These are phyloP conservation scores for Phataginus tricuspis DNA, from an alignment of 2,797 vertebrate genomes.

Conservation along the genomic window DNA sequence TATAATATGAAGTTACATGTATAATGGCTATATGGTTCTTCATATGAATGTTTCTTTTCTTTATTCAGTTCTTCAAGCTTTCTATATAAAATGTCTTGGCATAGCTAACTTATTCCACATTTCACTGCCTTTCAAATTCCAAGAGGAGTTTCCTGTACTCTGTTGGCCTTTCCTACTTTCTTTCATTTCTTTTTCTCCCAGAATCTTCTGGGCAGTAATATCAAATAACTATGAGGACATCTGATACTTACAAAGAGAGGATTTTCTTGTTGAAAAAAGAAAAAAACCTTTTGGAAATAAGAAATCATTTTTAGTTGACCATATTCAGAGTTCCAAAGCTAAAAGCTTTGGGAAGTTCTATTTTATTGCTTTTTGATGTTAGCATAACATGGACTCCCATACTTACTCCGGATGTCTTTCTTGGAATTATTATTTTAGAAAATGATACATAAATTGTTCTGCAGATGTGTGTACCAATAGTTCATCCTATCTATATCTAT, in stretches of 20 bases:
- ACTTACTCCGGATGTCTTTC: constrained; percentile 40
- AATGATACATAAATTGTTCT: not conserved
- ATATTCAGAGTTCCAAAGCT: constrained; percentile 63
- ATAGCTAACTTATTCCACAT: constrained; percentile 67
- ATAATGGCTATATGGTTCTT: not conserved
- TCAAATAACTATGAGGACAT: constrained; percentile 68
- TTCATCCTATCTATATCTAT: not conserved
- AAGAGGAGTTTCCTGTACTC: constrained; percentile 48
- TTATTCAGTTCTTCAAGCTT: constrained; percentile 12
- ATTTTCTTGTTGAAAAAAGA: constrained; percentile 65
- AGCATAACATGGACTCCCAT: constrained; percentile 6
- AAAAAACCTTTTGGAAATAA: constrained; percentile 65
- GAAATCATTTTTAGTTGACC: constrained; percentile 72
- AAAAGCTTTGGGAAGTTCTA: constrained; percentile 63
- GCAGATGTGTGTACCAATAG: not conserved
- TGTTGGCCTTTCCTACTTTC: constrained; percentile 45
- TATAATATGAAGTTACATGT: not conserved
- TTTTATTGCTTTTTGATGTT: constrained; percentile 72
- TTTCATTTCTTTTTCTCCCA: constrained; percentile 44
- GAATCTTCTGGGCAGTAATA: constrained; percentile 56
- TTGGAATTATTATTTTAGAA: constrained; percentile 53
- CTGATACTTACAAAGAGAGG: constrained; percentile 75
- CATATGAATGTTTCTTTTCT: not conserved
- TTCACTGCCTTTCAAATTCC: constrained; percentile 66
- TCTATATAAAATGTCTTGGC: constrained; percentile 51